Evolutionary conservation across 53 echinoderm and acorn worm species (phyloP), one percentile per base, ranked within the genome.

Genomic region (Arbacia lixula): DNA sequence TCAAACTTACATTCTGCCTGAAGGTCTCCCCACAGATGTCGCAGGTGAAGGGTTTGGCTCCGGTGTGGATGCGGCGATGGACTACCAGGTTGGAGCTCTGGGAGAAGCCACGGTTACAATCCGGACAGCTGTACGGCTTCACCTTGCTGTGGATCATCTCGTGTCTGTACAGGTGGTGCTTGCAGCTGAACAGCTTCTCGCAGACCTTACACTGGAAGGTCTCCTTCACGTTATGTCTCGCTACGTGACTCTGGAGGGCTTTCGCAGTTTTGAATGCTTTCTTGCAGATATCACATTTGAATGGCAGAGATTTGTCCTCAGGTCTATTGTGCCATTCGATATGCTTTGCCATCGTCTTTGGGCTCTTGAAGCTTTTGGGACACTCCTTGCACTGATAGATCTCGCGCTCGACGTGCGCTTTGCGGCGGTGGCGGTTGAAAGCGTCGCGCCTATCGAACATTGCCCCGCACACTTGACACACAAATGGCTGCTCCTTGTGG

Each of bases 1-100:
- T 95, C 52, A 95, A 21, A 42, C 93, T 91, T 33, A 95, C 95
- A 32, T 93, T 95, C 68, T 95, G 95, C 3, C 91, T 84, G 68
- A 92, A 95, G 3, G 88, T 69, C 46, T 92, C 85, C 8, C 35
- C 58, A 42, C 95, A 95, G 46, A 87, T 36, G 29, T 95, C 83
- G 80, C 95, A 95, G 43, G 76, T 68, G 55, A 89, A 95, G 3
- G 95, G 95, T 69, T 92, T 90, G 24, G 87, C 86, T 25, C 95
- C 95, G 0, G 95, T 87, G 83, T 95, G 95, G 21, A 88, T 87
- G 51, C 95, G 64, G 83, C 85, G 79, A 68, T 95, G 95, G 19
- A 76, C 83, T 41, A 62, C 46, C 90, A 91, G 64, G 84, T 95
- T 95, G 24, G 85, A 90, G 28, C 66, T 63, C 40, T 95, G 92